Base-by-base conservation (phyloP, 2,797 vertebrate species). In the Chelidonichthys spinosus region DNA sequence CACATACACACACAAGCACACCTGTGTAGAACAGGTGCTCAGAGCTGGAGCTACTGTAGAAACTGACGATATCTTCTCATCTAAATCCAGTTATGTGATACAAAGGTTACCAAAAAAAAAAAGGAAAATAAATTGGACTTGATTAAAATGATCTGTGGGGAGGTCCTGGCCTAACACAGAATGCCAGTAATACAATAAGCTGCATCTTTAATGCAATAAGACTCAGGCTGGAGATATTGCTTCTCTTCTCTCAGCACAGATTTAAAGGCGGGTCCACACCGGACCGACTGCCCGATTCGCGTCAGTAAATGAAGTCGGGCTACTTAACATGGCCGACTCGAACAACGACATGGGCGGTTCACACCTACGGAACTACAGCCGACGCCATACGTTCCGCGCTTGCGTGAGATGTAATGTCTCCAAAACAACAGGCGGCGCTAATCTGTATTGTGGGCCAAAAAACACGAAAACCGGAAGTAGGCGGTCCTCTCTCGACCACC, bases 191-290 rank as follows among this genome's bases (percentile, higher is more conserved):
- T 63, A 74, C 62, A 84, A 88, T 87, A 77, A 81, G 63, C 64
- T 76, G 59, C 43, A 72, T 85, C 64, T 85, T 85, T 77, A 89
- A 90, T 82, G 75, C 78, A 90, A 82, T 85, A 83, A 83, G 66
- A 85, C 52, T 32, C 53, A 17, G 55, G 54, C 69, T 70, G 49
- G 59, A 74, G 61, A 68, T 83, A 73, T 55, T 78, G 72, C 68
- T 17, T 69, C 52, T 70, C 55, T n/a, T 72, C 62, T 80, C 66
- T 44, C 25, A 52, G 75, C 44, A 55, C 37, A 55, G 56, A 81
- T 54, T 25, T 25, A n/a, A n/a, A n/a, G n/a, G n/a, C n/a, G n/a
- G n/a, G n/a, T n/a, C n/a, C n/a, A n/a, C n/a, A n/a, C n/a, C n/a
- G n/a, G n/a, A n/a, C n/a, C n/a, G n/a, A n/a, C n/a, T n/a, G n/a